phyloP scores from a whole-genome alignment of 2,113 vertebrate species.

The Plestiodon gilberti region DNA sequence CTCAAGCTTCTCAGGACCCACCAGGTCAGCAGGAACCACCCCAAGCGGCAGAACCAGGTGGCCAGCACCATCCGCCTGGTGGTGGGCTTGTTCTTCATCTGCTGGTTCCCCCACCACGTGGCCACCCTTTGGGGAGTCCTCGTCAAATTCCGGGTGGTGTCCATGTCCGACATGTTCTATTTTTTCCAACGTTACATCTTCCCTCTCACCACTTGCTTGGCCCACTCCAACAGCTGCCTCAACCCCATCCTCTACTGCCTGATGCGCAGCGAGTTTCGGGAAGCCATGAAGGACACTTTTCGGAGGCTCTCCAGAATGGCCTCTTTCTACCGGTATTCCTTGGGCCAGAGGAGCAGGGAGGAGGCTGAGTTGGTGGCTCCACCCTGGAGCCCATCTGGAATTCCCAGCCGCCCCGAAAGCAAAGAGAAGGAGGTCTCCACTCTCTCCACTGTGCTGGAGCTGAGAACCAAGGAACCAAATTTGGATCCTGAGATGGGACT shows the following conservation, averaged over 20 bases:
- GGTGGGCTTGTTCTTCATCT: constrained; percentile 54
- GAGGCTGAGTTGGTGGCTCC: not conserved
- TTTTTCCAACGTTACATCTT: constrained; percentile 40
- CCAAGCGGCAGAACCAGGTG: not conserved
- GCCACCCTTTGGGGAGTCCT: constrained; percentile 58
- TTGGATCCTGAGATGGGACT: no score
- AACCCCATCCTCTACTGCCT: constrained; percentile 61
- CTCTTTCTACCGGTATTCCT: not conserved
- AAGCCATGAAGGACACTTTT: constrained; percentile 18
- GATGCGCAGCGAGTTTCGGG: constrained; percentile 26
- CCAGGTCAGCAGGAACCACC: not conserved
- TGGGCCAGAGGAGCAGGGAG: not conserved
- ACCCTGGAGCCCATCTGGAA: constrained; percentile 9
- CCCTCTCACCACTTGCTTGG: constrained; percentile 56
- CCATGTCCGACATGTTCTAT: constrained; percentile 37
- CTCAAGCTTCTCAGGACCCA: constrained; percentile 34
- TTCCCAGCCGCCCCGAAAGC: not conserved
- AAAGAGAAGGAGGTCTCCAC: constrained; percentile 11
- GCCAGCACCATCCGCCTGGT: constrained; percentile 40
- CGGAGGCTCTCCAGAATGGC: not conserved
- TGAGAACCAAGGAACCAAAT: not conserved
- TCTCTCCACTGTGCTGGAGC: not conserved
- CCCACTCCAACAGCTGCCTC: constrained; percentile 63
- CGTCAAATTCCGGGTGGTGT: constrained; percentile 49
- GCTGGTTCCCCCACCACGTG: constrained; percentile 64